phyloP scores from a whole-genome alignment of 2,888 invertebrate genomes.

The Melanotus villosus region DNA sequence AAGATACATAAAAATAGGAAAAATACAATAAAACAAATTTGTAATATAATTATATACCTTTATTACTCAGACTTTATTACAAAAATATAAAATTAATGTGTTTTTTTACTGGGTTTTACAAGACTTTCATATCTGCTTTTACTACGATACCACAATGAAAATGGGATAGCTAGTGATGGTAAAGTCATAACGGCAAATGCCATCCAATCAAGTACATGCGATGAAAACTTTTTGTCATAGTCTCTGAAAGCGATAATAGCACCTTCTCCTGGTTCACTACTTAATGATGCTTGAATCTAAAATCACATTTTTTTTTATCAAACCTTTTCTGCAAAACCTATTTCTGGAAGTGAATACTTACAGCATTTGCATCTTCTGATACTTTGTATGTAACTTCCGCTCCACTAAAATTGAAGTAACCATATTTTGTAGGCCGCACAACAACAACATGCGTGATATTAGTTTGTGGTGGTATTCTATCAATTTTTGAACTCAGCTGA shows the following conservation, averaged over 20 bases:
- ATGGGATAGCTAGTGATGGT: constrained; percentile 94
- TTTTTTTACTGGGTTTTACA: constrained; percentile 79
- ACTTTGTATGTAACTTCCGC: constrained; percentile 93
- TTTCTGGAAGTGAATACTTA: constrained; percentile 67
- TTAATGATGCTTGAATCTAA: constrained; percentile 79
- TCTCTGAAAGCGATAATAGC: constrained; percentile 93
- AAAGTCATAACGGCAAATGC: constrained; percentile 97
- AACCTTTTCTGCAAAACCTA: no score
- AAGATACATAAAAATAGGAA: no score
- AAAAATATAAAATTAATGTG: constrained; percentile 63
- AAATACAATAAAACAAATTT: no score
- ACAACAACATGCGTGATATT: constrained; percentile 96
- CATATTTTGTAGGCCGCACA: constrained; percentile 89
- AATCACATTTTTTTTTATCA: no score
- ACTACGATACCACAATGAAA: constrained; percentile 94
- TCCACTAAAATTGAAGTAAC: constrained; percentile 97
- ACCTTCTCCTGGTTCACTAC: constrained; percentile 96
- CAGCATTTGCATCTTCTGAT: constrained; percentile 85
- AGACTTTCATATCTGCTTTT: constrained; percentile 94
- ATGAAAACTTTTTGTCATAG: constrained; percentile 96
- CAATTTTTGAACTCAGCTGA: constrained; percentile 84
- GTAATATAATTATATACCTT: no score
- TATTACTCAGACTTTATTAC: constrained; percentile 18
- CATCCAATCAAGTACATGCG: constrained; percentile 97
- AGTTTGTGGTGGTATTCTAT: constrained; percentile 91